phyloP scores from a whole-genome alignment of 2,888 invertebrate genomes.

The Andrena marginata region DNA sequence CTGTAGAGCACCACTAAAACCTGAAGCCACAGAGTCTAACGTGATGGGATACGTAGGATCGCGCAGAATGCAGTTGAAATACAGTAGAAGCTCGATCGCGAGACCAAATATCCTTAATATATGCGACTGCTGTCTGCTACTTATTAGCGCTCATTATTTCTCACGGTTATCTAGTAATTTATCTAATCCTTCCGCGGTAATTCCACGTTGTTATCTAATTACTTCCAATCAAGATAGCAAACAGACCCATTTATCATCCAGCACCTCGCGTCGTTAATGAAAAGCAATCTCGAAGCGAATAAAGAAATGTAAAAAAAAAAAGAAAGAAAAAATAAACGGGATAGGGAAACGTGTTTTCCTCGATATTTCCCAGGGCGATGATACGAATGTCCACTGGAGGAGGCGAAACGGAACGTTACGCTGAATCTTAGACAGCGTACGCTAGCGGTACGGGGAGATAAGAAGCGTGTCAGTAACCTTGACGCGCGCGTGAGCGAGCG shows the following conservation, averaged over 20 bases:
- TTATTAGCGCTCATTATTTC: neutral
- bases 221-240: constrained; percentile 11
- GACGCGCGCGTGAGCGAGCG: constrained; percentile 63
- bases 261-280: neutral
- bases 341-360: neutral
- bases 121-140: neutral
- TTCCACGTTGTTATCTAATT: constrained; percentile 10
- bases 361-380: neutral
- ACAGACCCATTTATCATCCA: constrained; percentile 9
- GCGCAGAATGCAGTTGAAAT: too few species aligned
- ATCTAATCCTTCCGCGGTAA: neutral
- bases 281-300: neutral
- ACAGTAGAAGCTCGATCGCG: too few species aligned
- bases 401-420: constrained; percentile 38
- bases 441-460: constrained; percentile 49
- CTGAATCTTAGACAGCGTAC: constrained; percentile 34
- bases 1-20: too few species aligned
- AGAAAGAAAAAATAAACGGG: too few species aligned
- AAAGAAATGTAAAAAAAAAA: too few species aligned
- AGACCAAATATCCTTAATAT: constrained; percentile 3
- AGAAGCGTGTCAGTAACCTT: constrained; percentile 75
- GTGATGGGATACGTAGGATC: too few species aligned
- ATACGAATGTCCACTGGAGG: neutral
- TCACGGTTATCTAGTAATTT: neutral
- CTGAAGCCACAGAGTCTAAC: too few species aligned